A percentile compares a stretch with the other conserved stretches of the same genome.
These are phyloP conservation scores for Alsophila aescularia DNA, from an alignment of 2,888 invertebrate genomes.

Conservation along the genomic window DNA sequence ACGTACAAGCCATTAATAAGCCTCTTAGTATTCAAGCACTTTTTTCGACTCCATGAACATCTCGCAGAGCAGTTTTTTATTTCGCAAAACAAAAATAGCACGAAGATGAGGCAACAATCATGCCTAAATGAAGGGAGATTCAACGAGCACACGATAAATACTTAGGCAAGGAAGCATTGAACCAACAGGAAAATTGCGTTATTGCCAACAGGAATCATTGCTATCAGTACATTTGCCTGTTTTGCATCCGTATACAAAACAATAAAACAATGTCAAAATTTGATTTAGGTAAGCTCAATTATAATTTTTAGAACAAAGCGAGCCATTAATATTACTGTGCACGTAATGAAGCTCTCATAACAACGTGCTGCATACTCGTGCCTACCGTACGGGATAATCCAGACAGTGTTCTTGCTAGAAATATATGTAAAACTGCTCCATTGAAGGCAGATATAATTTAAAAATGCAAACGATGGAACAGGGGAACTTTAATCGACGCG, in stretches of 20 bases:
- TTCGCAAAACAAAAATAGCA: slow-evolving; percentile 43
- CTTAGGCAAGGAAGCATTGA: slow-evolving; percentile 54
- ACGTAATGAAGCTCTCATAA: neutral
- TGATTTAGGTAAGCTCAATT: slow-evolving; percentile 29
- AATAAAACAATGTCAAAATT: neutral
- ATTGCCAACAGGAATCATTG: slow-evolving; percentile 51
- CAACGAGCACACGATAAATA: slow-evolving; percentile 52
- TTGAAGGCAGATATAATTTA: slow-evolving; percentile 38
- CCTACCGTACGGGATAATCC: neutral
- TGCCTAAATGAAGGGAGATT: slow-evolving; percentile 38
- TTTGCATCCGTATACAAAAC: slow-evolving; percentile 35
- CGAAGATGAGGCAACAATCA: slow-evolving; percentile 17
- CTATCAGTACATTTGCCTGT: slow-evolving; percentile 32
- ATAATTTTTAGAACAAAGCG: slow-evolving; percentile 35
- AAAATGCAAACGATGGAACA: slow-evolving; percentile 46
- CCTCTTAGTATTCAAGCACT: slow-evolving; percentile 11
- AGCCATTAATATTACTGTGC: slow-evolving; percentile 10
- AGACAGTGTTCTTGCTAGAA: slow-evolving; percentile 1
- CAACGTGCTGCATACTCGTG: neutral
- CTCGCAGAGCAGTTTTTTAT: slow-evolving; percentile 27
- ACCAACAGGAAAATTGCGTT: slow-evolving; percentile 44
- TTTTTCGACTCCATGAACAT: slow-evolving; percentile 33
- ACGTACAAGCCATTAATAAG: neutral
- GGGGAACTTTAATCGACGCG: slow-evolving; percentile 46
- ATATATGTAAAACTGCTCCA: slow-evolving; percentile 20